Base-by-base conservation (phyloP, 2,113 vertebrate genomes). In the Tringa solitaria region DNA sequence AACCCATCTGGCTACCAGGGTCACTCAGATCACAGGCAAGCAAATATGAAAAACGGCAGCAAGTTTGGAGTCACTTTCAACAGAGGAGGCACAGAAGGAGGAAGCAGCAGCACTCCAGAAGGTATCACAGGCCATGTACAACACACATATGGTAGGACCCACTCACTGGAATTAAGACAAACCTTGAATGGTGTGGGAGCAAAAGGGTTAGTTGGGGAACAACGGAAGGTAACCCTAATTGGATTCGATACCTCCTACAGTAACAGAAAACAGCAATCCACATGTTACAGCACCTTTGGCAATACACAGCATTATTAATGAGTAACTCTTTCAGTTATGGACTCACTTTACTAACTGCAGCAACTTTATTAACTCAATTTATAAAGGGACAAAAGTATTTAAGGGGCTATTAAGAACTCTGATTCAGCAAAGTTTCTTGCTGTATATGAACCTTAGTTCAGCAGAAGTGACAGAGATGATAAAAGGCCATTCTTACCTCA, bases 151-250 rank as follows among this genome's bases (percentile, higher is more conserved):
- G 4, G 50, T 78, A 83, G 41, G 50, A 76, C 76, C 93, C 72
- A 85, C 30, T 67, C 76, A 95, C 8, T 35, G 39, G 82, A 86
- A 97, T 67, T 77, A 96, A 97, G 98, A 99, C 99, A 98, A 99
- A 99, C 99, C 99, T 99, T 99, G 99, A 99, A 99, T 41, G 99
- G 99, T 98, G 98, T 99, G 98, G 99, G 99, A 98, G 98, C 99
- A 98, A 99, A 99, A 98, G 99, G 99, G 98, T 99, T 99, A 99
- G 98, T 99, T 98, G 99, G 99, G 98, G 98, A 99, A 98, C 99
- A 98, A 98, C 97, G 98, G 97, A 99, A 98, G 98, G 98, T 98
- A 99, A 98, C 98, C 98, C 98, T 99, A 99, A 98, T 94, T 98
- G 98, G 98, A 99, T 98, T 98, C 98, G 98, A 98, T 98, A 98